A percentile compares a stretch with the other conserved stretches of the same genome.
These are phyloP conservation scores for Chauna torquata DNA, from an alignment of 2,113 vertebrate species.

Conservation along the genomic window DNA sequence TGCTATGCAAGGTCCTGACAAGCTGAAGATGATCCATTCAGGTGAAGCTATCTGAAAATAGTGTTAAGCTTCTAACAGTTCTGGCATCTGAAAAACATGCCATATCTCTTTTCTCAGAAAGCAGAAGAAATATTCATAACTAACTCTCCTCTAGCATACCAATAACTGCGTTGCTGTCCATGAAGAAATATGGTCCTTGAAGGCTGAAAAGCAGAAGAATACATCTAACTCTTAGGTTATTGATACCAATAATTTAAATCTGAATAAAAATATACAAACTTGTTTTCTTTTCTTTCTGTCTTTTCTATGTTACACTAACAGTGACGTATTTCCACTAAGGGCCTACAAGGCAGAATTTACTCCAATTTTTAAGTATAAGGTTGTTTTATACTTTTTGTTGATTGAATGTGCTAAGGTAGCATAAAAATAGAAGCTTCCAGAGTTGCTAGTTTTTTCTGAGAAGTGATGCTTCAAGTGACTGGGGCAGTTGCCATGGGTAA, in stretches of 20 bases:
- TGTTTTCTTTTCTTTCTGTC: neutral
- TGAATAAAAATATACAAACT: neutral
- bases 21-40: neutral
- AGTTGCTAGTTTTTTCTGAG: neutral
- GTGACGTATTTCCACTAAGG: neutral
- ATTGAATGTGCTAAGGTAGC: neutral
- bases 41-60: neutral
- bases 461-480: neutral
- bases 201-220: neutral
- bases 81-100: neutral
- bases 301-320: neutral
- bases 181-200: neutral
- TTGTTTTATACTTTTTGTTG: neutral
- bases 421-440: neutral
- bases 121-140: neutral
- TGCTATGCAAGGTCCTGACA: neutral
- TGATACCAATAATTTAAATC: neutral
- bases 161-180: neutral
- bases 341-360: neutral
- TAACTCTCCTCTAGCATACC: neutral
- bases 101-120: neutral
- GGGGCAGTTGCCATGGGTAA: constrained; percentile 23
- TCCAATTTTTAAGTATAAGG: neutral
- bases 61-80: neutral
- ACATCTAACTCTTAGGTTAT: neutral